Percentiles rank a stretch among this genome's conserved stretches.
Evolutionary conservation across 2,797 vertebrate genomes (phyloP).

Genomic region (Dromococcyx pavoninus): DNA sequence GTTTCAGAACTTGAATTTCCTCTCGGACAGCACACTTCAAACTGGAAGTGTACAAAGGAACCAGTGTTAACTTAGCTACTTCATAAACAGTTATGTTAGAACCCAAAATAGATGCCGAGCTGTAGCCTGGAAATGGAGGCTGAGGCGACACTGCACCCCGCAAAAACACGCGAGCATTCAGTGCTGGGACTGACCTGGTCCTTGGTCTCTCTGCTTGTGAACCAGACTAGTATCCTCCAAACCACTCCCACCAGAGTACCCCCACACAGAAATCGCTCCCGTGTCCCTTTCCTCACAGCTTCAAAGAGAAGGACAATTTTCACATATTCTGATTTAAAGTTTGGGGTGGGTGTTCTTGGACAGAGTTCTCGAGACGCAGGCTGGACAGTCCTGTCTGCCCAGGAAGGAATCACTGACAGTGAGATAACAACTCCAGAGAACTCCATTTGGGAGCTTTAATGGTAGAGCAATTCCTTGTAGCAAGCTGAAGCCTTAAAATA

Average conservation of each 20-base stretch:
- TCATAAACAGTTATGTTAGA: neutral
- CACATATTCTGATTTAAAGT: neutral
- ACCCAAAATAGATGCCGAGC: neutral
- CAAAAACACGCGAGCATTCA: neutral
- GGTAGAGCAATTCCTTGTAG: neutral
- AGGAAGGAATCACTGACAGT: neutral
- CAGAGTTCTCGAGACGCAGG: neutral
- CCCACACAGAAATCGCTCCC: neutral
- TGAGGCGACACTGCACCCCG: neutral
- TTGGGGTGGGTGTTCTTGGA: neutral
- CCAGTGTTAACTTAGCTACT: neutral
- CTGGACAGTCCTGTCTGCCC: neutral
- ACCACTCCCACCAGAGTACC: too few relatives aligned
- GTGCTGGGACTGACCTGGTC: neutral
- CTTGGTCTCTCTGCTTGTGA: fast-evolving
- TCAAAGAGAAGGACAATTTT: neutral
- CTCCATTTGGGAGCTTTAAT: neutral
- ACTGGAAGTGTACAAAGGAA: neutral
- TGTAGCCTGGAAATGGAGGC: neutral
- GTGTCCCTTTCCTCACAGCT: neutral
- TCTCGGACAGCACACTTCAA: neutral
- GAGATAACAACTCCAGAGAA: neutral
- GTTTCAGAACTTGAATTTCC: neutral
- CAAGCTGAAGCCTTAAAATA: neutral
- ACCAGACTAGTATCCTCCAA: neutral